Evolutionary conservation across 2,888 invertebrate genomes (phyloP).

Genomic region (Agriopis aurantiaria): DNA sequence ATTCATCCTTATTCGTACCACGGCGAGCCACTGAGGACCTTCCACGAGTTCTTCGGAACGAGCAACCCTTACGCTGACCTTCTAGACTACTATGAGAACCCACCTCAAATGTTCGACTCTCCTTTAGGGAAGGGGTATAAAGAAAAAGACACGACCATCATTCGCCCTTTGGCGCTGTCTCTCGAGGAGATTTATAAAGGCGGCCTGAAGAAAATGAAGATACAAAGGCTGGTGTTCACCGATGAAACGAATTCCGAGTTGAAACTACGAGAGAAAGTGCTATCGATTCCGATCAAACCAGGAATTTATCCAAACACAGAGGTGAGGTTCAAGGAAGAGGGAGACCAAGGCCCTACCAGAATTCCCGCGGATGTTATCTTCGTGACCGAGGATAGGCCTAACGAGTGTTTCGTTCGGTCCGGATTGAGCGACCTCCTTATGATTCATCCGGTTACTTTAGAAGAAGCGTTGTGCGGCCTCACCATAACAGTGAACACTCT

Average conservation of each 20-base stretch:
- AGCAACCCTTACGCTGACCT: conserved; percentile 93
- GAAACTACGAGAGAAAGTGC: conserved; percentile 89
- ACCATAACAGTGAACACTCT: conserved; percentile 89
- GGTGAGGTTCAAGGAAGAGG: conserved; percentile 91
- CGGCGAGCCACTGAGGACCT: conserved; percentile 91
- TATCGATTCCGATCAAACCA: conserved; percentile 91
- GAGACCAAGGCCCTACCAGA: conserved; percentile 91
- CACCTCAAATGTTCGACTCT: conserved; percentile 88
- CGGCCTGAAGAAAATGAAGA: conserved; percentile 94
- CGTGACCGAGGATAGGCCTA: conserved; percentile 90
- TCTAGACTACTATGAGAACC: conserved; percentile 88
- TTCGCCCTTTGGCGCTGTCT: conserved; percentile 80
- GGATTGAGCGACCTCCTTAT: conserved; percentile 89
- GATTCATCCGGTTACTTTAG: conserved; percentile 86
- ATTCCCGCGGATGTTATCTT: conserved; percentile 92
- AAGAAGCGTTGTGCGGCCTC: conserved; percentile 91
- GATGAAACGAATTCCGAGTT: conserved; percentile 88
- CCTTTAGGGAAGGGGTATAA: conserved; percentile 88
- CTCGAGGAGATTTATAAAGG: conserved; percentile 89
- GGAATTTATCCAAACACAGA: conserved; percentile 91
- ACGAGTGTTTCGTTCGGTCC: conserved; percentile 88
- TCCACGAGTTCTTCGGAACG: conserved; percentile 93
- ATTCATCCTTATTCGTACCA: conserved; percentile 93
- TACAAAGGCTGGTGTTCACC: conserved; percentile 89
- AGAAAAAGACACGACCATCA: conserved; percentile 84